Evolutionary conservation across 2,797 vertebrate species (phyloP), one percentile per base, ranked within the genome.

Genomic region (Triplophysa yarkandensis): DNA sequence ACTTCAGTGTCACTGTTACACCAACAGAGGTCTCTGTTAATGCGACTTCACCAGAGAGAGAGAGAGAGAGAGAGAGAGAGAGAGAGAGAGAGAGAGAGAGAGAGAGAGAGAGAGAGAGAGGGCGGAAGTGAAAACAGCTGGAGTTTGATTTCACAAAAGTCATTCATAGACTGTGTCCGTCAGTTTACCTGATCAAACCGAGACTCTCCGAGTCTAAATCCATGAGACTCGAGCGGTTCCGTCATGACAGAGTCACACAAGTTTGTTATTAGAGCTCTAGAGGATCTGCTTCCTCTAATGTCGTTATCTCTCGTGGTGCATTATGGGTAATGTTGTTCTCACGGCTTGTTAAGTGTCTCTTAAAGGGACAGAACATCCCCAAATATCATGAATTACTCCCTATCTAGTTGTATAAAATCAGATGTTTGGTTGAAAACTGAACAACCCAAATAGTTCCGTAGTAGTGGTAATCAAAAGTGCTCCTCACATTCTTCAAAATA

Each of bases 121-220:
- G 19, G 32, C 57, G 23, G 74, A 54, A 48, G 25, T 9, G 44
- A 23, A 5, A 23, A 23, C 28, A 13, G n/a, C 14, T 32, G 58
- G 21, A 16, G n/a, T 25, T 23, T 9, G 21, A 57, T 17, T 28
- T 58, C 3, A 19, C 28, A 21, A 6, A 41, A n/a, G 16, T 36
- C 2, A 13, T 36, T 50, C 7, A 13, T 34, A 17, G 5, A 58
- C 57, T 41, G 13, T 61, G 7, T 19, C 11, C 11, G 36, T 4
- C 8, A 21, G 52, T 71, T 87, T 91, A 96, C 95, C 95, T 95
- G 95, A 82, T 94, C 89, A 85, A 93, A 96, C 80, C 94, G 94
- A 2, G 93, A 85, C 80, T 90, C 91, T n/a, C 93, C 93, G 70
- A 90, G 87, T 84, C 89, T 89, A 83, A 96, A 97, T 25, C 83